phyloP scores from a whole-genome alignment of 2,888 invertebrate species.

The Xestia ashworthii region DNA sequence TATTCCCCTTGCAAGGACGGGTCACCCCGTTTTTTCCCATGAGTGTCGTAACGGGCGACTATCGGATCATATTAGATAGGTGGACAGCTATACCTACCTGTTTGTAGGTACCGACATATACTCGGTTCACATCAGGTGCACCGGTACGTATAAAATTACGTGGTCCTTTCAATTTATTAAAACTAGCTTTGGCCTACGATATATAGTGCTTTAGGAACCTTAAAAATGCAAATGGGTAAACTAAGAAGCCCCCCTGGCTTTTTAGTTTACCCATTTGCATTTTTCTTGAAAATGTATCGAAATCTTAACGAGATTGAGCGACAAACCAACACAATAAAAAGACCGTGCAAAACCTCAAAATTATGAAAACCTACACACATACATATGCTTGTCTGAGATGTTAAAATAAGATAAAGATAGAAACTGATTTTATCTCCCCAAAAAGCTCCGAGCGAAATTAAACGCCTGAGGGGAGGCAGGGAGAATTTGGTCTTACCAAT shows the following conservation, averaged over 20 bases:
- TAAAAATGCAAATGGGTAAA: no score
- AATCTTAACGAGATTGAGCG: neutral
- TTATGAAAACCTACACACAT: neutral
- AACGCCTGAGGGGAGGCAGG: slow-evolving; percentile 44
- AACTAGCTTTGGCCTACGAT: neutral
- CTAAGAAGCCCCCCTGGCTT: no score
- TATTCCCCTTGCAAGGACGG: slow-evolving; percentile 33
- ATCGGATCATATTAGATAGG: slow-evolving; percentile 45
- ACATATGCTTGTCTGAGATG: slow-evolving; percentile 1
- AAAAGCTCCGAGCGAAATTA: slow-evolving; percentile 43
- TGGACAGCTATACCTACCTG: slow-evolving; percentile 36
- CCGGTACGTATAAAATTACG: neutral
- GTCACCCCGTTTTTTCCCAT: slow-evolving; percentile 55
- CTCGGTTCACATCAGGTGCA: slow-evolving; percentile 27
- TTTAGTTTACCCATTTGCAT: neutral
- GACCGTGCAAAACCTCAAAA: neutral
- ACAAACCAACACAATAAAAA: neutral
- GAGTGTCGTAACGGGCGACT: slow-evolving; percentile 35
- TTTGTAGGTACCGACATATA: neutral
- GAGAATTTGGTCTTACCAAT: slow-evolving; percentile 18
- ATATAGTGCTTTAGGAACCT: neutral
- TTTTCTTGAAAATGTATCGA: neutral
- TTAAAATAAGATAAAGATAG: slow-evolving; percentile 32
- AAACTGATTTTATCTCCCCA: slow-evolving; percentile 45
- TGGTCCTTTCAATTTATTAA: neutral